phyloP scores from a whole-genome alignment of 2,888 invertebrate genomes.

The Rotaria macrura region DNA sequence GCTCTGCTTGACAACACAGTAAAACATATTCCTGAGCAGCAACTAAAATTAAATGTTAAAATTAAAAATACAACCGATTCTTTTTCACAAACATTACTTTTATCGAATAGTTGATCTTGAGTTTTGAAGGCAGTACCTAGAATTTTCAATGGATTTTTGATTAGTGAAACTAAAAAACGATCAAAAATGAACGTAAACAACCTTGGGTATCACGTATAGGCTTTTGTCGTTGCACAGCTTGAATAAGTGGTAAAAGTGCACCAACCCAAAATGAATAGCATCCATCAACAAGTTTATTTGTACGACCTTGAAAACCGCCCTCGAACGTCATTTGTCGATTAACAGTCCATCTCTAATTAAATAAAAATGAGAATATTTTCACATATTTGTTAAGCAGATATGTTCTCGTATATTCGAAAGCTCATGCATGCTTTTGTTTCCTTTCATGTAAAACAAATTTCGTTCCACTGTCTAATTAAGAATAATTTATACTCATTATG shows the following conservation, averaged over 20 bases:
- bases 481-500: too few species aligned
- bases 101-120: slow-evolving; percentile 65
- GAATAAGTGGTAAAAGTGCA: slow-evolving; percentile 63
- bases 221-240: slow-evolving; percentile 4
- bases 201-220: background rate
- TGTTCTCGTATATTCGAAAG: too few species aligned
- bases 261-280: slow-evolving; percentile 99
- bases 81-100: slow-evolving; percentile 47
- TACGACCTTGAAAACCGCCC: slow-evolving; percentile 86
- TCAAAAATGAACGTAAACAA: background rate
- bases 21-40: slow-evolving; percentile 85
- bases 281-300: slow-evolving; percentile 93
- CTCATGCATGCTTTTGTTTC: too few species aligned
- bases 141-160: background rate
- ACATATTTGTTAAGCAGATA: too few species aligned
- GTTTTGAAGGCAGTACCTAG: background rate
- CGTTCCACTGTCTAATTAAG: too few species aligned
- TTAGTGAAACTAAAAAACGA: too few species aligned
- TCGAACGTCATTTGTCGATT: slow-evolving; percentile 83
- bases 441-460: too few species aligned
- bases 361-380: slow-evolving; percentile 21
- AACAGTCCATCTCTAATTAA: slow-evolving; percentile 65
- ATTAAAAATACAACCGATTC: slow-evolving; percentile 43
- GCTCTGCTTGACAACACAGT: slow-evolving; percentile 71
- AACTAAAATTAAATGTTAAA: slow-evolving; percentile 36